phyloP scores from a whole-genome alignment of 2,888 invertebrate species.

The Elaeidobius kamerunicus region DNA sequence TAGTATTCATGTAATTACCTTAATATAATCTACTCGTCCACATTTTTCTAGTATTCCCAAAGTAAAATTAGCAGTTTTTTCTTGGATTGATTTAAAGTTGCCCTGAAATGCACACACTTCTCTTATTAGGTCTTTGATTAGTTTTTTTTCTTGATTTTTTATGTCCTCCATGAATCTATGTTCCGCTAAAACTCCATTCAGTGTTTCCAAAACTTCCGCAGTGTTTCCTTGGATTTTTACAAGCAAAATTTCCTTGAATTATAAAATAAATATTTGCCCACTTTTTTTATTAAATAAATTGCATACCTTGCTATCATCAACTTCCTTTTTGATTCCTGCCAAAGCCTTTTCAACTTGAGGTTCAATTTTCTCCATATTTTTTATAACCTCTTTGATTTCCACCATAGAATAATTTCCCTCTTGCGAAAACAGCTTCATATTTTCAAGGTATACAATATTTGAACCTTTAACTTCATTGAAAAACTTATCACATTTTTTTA shows the following conservation, averaged over 20 bases:
- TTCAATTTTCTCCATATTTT: slow-evolving; percentile 34
- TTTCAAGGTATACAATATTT: slow-evolving; percentile 16
- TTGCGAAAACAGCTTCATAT: slow-evolving; percentile 38
- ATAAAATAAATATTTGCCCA: not conserved
- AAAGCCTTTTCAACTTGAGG: slow-evolving; percentile 82
- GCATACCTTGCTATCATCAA: slow-evolving; percentile 58
- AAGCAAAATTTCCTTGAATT: not conserved
- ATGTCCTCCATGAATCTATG: slow-evolving; percentile 34
- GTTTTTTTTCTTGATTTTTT: slow-evolving; percentile 30
- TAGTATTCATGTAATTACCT: too few species aligned
- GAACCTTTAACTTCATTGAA: slow-evolving; percentile 28
- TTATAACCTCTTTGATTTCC: slow-evolving; percentile 37
- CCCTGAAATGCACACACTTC: slow-evolving; percentile 32
- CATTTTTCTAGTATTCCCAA: slow-evolving; percentile 25
- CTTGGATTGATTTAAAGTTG: slow-evolving; percentile 26
- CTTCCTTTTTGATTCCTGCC: slow-evolving; percentile 84
- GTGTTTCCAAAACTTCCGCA: slow-evolving; percentile 5
- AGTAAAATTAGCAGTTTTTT: slow-evolving; percentile 24
- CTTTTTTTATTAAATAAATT: not conserved
- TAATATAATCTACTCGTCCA: slow-evolving; percentile 22
- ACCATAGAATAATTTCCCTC: slow-evolving; percentile 39
- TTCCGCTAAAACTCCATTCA: slow-evolving; percentile 28
- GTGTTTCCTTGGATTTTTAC: slow-evolving; percentile 17
- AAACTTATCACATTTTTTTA: slow-evolving; percentile 13
- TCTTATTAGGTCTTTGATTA: slow-evolving; percentile 32